Percentiles rank a stretch among this genome's conserved stretches.
phyloP scores from a whole-genome alignment of 1,140 invertebrate species.

The Neotoxoptera formosana region DNA sequence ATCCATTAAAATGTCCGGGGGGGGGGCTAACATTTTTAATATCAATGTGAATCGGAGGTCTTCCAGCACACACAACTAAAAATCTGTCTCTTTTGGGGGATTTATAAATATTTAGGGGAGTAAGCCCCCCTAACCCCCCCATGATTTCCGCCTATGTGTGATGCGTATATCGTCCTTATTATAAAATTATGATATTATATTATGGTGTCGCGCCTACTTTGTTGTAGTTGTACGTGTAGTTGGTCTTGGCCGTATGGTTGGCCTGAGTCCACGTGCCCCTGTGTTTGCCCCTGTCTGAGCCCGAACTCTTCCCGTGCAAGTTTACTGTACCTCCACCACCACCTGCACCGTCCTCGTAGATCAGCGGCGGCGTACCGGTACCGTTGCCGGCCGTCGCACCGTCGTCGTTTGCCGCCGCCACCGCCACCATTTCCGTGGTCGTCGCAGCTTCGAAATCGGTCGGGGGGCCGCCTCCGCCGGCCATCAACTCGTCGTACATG shows the following conservation, averaged over 20 bases:
- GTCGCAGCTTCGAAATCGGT: neutral
- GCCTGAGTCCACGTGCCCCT: neutral
- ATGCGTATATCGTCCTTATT: too few species aligned
- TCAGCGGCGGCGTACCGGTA: neutral
- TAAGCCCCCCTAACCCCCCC: too few species aligned
- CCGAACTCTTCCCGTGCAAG: conserved; percentile 14
- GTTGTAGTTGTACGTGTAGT: neutral
- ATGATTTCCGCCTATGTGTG: too few species aligned
- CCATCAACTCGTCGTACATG: conserved; percentile 34
- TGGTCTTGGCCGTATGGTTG: neutral
- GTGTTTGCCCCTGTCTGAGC: conserved; percentile 35
- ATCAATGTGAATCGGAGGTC: too few species aligned
- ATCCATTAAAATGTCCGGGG: too few species aligned
- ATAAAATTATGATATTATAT: too few species aligned
- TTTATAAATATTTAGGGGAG: too few species aligned
- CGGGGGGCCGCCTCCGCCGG: neutral
- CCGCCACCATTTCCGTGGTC: neutral
- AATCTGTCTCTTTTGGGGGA: too few species aligned
- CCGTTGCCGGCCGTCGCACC: neutral
- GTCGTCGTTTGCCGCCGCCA: neutral
- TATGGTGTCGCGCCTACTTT: conserved; percentile 24
- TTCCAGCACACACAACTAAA: too few species aligned
- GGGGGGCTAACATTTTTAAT: too few species aligned
- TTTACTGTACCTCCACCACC: neutral
- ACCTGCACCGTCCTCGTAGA: neutral